Conservation (phyloP, 2,888 invertebrate species). For the Fabriciana adippe region DNA sequence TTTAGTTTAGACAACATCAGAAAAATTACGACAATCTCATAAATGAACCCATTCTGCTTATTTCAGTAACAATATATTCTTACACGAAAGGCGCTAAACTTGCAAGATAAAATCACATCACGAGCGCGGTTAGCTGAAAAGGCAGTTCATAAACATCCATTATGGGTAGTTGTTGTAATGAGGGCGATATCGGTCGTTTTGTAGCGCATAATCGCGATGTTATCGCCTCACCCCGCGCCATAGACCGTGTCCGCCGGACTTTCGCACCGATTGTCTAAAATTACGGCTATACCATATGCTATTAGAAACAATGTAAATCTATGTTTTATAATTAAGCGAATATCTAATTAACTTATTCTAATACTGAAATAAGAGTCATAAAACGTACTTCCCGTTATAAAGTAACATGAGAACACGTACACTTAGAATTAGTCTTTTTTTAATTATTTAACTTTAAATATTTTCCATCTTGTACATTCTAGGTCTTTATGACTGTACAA, state of each 20-base stretch:
- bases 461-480: too few species aligned
- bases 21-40: conserved; percentile 3
- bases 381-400: neutral
- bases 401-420: too few species aligned
- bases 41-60: conserved; percentile 6
- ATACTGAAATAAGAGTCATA: neutral
- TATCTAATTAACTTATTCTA: neutral
- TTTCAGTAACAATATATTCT: conserved; percentile 22
- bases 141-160: conserved; percentile 55
- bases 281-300: conserved; percentile 21
- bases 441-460: too few species aligned
- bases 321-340: neutral
- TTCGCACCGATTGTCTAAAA: conserved; percentile 44
- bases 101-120: conserved; percentile 35
- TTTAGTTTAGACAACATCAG: neutral
- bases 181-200: conserved; percentile 74
- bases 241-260: conserved; percentile 58
- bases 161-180: conserved; percentile 65
- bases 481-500: too few species aligned
- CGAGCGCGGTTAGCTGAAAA: conserved; percentile 32
- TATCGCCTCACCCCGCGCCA: conserved; percentile 53
- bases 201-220: conserved; percentile 77
- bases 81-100: conserved; percentile 35
- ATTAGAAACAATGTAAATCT: conserved; percentile 21
- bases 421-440: too few species aligned